Base-by-base conservation (phyloP, 2,888 invertebrate species). In the Eretmocerus hayati region DNA sequence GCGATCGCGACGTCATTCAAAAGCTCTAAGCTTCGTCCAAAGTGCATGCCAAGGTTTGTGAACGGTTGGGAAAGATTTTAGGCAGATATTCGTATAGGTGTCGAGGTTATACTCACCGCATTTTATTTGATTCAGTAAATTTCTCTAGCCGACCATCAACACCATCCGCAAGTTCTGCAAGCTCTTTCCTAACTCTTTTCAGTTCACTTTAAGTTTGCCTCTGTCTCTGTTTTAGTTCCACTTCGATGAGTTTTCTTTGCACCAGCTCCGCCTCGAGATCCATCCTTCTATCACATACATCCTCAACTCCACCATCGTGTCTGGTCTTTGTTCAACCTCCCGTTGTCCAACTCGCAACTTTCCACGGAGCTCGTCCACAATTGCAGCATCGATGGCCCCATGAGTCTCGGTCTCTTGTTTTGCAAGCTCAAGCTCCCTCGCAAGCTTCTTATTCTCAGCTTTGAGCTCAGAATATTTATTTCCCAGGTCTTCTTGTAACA, bases 281-380 rank as follows among this genome's bases (percentile, higher is more conserved):
- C 13, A 81, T 84, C 72, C 87, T 87, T 58, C 83, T n/a, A n/a
- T n/a, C 85, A 87, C 86, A 8, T 4, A 16, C 39, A 2, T 38
- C 43, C 3, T 38, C 8, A 2, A 37, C 32, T 5, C 26, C 30
- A 51, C 46, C 55, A 89, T 73, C 69, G 88, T 75, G 38, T 87
- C 13, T 87, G 72, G 48, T 89, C 77, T 69, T 86, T 85, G 69
- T 87, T 85, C 57, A 83, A 77, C 48, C 89, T 68, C 62, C 80
- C 79, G 60, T 83, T 79, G 30, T n/a, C n/a, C n/a, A n/a, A n/a
- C n/a, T n/a, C n/a, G n/a, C n/a, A n/a, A 21, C 19, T 16, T 42
- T 26, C 2, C n/a, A 11, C 37, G 43, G 11, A 9, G 13, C 70
- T 89, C 87, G 60, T 83, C 77, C 55, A 84, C 83, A 54, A 79